phyloP scores from a whole-genome alignment of 2,113 vertebrate genomes.

The Microtus richardsoni region DNA sequence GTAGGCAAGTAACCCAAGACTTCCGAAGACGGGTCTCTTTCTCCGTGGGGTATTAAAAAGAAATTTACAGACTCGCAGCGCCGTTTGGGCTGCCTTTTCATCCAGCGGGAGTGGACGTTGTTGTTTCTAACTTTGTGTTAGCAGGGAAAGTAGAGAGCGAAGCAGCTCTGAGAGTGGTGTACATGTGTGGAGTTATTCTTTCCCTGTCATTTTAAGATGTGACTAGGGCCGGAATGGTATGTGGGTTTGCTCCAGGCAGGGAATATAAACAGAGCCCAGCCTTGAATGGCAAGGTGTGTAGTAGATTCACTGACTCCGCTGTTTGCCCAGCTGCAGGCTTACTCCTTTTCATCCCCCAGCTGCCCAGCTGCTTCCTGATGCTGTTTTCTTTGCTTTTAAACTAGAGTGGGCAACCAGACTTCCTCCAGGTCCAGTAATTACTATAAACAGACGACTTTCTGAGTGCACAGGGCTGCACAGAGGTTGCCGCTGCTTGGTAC shows the following conservation, averaged over 20 bases:
- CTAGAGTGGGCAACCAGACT: constrained; percentile 46
- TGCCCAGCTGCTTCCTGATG: constrained; percentile 60
- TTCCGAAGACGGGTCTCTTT: not conserved
- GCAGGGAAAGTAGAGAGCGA: constrained; percentile 17
- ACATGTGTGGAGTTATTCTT: not conserved
- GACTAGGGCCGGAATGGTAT: constrained; percentile 5
- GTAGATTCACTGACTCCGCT: constrained; percentile 32
- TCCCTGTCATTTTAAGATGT: constrained; percentile 42
- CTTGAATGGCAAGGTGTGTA: constrained; percentile 62
- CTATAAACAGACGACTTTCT: constrained; percentile 64
- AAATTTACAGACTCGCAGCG: not conserved
- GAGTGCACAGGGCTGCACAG: not conserved
- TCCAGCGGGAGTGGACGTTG: not conserved
- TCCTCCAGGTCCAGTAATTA: constrained; percentile 57
- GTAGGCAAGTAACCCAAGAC: not conserved
- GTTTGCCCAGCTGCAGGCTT: constrained; percentile 79
- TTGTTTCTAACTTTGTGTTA: constrained; percentile 32
- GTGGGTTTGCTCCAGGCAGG: constrained; percentile 59
- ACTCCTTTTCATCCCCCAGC: constrained; percentile 62
- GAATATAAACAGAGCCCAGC: constrained; percentile 69
- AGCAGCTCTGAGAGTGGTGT: not conserved
- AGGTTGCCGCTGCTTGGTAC: not conserved
- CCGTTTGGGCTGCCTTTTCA: not conserved
- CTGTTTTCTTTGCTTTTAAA: constrained; percentile 73
- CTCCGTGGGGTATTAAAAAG: constrained; percentile 6